Conservation (phyloP, 2,113 vertebrate species). For the Zootoca vivipara region DNA sequence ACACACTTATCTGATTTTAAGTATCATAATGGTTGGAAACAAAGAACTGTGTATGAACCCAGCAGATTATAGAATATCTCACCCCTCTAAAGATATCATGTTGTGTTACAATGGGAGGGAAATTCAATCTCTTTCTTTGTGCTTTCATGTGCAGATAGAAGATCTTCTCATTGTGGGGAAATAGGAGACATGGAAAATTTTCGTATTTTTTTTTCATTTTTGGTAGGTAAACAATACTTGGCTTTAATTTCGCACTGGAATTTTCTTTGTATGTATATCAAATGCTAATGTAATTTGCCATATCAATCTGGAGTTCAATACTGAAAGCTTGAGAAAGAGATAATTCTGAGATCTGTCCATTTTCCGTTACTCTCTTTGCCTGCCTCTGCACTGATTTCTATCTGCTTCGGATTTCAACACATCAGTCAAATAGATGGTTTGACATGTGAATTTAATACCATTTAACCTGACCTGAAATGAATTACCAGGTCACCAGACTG, state of each 20-base stretch:
- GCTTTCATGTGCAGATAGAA: neutral
- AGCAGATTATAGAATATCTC: neutral
- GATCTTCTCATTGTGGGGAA: neutral
- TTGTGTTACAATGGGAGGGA: neutral
- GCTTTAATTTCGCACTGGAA: conserved; percentile 60
- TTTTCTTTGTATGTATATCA: neutral
- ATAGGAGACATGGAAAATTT: neutral
- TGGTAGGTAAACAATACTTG: conserved; percentile 27
- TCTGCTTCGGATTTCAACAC: conserved; percentile 62
- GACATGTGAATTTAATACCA: conserved; percentile 25
- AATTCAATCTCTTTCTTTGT: neutral
- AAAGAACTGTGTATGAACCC: neutral
- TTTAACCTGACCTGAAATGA: conserved; percentile 34
- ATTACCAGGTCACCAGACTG: conserved; percentile 31
- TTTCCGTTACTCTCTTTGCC: conserved; percentile 42
- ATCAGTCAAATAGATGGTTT: conserved; percentile 28
- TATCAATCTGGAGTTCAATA: conserved; percentile 43
- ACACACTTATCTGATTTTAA: neutral
- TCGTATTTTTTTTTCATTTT: neutral
- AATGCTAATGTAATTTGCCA: conserved; percentile 53
- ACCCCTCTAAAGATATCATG: neutral
- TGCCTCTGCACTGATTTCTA: conserved; percentile 46
- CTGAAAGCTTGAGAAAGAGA: conserved; percentile 44
- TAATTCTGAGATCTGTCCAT: conserved; percentile 20
- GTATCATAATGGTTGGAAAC: neutral